Conservation (phyloP, 2,113 vertebrate species). For the Nothobranchius furzeri region DNA sequence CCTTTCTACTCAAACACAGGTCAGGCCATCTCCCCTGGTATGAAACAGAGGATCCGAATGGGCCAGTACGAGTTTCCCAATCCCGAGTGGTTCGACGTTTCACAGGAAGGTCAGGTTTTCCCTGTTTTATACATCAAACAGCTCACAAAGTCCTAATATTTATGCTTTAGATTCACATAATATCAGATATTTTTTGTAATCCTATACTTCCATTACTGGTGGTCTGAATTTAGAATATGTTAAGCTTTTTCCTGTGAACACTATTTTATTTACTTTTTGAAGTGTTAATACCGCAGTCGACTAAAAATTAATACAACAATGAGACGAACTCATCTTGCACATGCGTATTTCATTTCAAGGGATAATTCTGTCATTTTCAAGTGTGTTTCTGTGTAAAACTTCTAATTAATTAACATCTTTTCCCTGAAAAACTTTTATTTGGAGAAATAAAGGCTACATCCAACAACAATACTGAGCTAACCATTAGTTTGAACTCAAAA, state of each 20-base stretch:
- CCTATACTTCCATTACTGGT: too few species aligned
- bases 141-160: too few species aligned
- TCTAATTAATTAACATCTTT: not conserved
- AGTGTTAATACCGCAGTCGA: too few species aligned
- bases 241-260: too few species aligned
- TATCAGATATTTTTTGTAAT: too few species aligned
- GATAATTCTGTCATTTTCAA: not conserved
- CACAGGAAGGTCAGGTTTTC: conserved; percentile 85
- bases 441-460: not conserved
- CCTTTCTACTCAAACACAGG: conserved; percentile 98
- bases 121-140: not conserved
- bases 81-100: conserved; percentile 95
- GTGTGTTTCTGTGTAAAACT: not conserved
- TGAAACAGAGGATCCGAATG: conserved; percentile 95
- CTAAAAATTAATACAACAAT: too few species aligned
- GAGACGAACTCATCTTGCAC: too few species aligned
- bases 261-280: too few species aligned
- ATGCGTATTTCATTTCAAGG: too few species aligned
- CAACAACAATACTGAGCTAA: not conserved
- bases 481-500: too few species aligned
- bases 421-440: not conserved
- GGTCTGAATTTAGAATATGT: too few species aligned
- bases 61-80: conserved; percentile 95
- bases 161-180: too few species aligned
- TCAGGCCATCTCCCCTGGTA: conserved; percentile 96